phyloP scores from a whole-genome alignment of 2,888 invertebrate species.

The Quadriops clusia region DNA sequence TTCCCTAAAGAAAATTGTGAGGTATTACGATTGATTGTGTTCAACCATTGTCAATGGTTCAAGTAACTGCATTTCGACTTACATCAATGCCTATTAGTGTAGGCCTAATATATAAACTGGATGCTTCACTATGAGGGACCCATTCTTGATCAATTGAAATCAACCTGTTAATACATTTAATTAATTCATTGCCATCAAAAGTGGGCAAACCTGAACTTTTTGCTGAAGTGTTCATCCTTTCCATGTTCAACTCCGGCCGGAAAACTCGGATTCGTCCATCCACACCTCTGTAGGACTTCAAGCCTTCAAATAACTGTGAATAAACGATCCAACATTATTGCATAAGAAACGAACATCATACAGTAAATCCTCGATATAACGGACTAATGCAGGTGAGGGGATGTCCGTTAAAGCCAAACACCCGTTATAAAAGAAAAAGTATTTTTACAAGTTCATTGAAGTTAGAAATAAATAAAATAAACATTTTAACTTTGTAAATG shows the following conservation, averaged over 20 bases:
- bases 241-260: conserved; percentile 91
- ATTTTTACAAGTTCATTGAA: too few relatives aligned
- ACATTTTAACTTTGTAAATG: too few relatives aligned
- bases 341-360: background rate
- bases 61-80: conserved; percentile 33
- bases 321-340: too few relatives aligned
- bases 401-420: too few relatives aligned
- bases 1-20: conserved; percentile 51
- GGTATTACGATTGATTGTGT: background rate
- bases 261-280: conserved; percentile 90
- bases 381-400: too few relatives aligned
- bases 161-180: conserved; percentile 72
- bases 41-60: background rate
- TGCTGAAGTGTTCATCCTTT: conserved; percentile 81
- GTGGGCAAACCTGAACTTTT: conserved; percentile 73
- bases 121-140: conserved; percentile 86
- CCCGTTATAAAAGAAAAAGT: too few relatives aligned
- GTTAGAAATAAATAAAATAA: too few relatives aligned
- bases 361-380: too few relatives aligned
- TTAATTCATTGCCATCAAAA: conserved; percentile 77
- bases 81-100: conserved; percentile 96
- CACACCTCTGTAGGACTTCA: conserved; percentile 91
- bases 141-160: conserved; percentile 91
- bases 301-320: conserved; percentile 96
- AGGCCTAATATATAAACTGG: conserved; percentile 91